Base-by-base conservation (phyloP, 2,113 vertebrate species). In the Kryptolebias marmoratus region DNA sequence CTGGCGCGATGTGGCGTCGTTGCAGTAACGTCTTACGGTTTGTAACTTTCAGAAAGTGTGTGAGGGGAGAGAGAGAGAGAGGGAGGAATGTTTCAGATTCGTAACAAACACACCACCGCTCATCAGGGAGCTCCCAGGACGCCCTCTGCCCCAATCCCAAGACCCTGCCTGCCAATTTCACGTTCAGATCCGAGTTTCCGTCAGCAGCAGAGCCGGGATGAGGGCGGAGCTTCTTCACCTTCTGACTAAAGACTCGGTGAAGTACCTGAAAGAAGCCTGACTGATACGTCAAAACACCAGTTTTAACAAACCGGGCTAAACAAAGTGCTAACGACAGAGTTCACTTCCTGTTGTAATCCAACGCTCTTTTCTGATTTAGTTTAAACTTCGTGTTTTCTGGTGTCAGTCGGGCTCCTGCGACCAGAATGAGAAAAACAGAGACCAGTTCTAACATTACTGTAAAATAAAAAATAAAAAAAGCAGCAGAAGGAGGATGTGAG, bases 41-140 rank as follows among this genome's bases (percentile, higher is more conserved):
- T 32, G 39, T 56, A 39, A 61, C 39, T 63, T 71, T 22, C n/a
- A 82, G 71, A 47, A 58, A 49, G 39, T 42, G 22, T 22, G 22
- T 22, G 22, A 22, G 22, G 22, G 22, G 22, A 22, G 62, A 73
- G 78, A 73, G 28, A 49, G 56, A 64, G 62, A 73, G 78, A 73
- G 28, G 45, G 56, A 64, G 88, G 80, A 88, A 90, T 85, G 79
- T 87, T 63, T 82, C 3, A 76, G 50, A 57, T 18, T 50, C 16
- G 22, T 22, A 22, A 56, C 54, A 67, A 60, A 71, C 49, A 60
- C 14, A 2, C 62, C 70, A 83, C 48, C 58, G 52, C 44, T 60
- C 42, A 22, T 58, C 27, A 0, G 16, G 45, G 11, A 66, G 22
- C 13, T 57, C 30, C n/a, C 50, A 16, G 27, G 12, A 45, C 30